Percentiles rank a stretch among this genome's conserved stretches.
Evolutionary conservation across 2,797 vertebrate genomes (phyloP).

Genomic region (Anolis apletophallus): DNA sequence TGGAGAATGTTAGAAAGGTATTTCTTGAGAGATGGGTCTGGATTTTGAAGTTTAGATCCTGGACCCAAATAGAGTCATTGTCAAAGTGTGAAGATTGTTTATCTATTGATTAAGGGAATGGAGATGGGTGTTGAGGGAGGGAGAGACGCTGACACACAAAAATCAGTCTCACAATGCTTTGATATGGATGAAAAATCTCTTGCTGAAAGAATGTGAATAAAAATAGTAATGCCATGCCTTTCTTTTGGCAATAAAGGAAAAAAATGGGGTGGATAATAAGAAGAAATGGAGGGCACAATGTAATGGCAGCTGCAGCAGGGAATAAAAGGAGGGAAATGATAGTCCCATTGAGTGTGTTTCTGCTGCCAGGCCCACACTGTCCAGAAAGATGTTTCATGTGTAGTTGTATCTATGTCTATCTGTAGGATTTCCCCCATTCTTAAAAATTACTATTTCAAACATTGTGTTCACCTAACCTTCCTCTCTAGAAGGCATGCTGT

Average conservation of each 20-base stretch:
- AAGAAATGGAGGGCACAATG: not conserved
- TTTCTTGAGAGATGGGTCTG: conserved; percentile 20
- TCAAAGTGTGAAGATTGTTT: not conserved
- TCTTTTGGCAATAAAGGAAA: not conserved
- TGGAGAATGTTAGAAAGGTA: conserved; percentile 12
- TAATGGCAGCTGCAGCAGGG: not conserved
- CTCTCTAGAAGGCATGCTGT: too few species aligned
- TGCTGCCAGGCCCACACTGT: too few species aligned
- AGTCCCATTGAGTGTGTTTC: too few species aligned
- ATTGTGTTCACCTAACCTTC: too few species aligned
- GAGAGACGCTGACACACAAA: not conserved
- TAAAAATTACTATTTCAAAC: too few species aligned
- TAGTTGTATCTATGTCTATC: too few species aligned
- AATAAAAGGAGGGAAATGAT: not conserved
- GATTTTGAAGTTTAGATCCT: not conserved
- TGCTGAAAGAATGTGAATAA: not conserved
- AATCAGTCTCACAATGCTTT: not conserved
- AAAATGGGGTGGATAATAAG: too few species aligned
- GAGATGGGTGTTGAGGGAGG: not conserved
- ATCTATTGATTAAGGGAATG: not conserved
- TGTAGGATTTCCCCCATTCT: too few species aligned
- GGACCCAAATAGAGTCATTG: not conserved
- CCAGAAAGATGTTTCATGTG: too few species aligned
- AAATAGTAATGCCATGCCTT: not conserved
- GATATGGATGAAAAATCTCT: not conserved